phyloP scores from a whole-genome alignment of 2,113 vertebrate genomes.

The Peromyscus californicus region DNA sequence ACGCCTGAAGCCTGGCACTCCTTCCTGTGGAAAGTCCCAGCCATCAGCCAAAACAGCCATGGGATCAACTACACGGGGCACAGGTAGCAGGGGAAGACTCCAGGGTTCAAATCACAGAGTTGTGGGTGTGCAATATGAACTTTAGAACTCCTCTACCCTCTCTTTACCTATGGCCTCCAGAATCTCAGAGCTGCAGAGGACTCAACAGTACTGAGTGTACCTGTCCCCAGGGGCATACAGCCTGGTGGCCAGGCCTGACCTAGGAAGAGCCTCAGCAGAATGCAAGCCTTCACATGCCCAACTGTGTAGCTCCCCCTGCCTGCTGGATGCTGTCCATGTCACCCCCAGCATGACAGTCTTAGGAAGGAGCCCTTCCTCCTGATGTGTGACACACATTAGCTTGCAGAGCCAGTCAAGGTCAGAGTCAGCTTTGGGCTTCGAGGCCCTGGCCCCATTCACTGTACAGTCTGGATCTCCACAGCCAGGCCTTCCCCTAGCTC shows the following conservation, averaged over 20 bases:
- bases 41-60: not conserved
- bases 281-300: not conserved
- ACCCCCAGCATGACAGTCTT: not conserved
- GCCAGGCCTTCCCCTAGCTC: not conserved
- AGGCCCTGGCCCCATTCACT: not conserved
- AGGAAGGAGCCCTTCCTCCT: not conserved
- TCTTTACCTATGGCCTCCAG: too few relatives aligned
- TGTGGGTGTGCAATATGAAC: not conserved
- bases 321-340: not conserved
- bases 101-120: not conserved
- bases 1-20: not conserved
- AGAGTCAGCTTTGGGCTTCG: not conserved
- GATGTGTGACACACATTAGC: not conserved
- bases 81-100: not conserved
- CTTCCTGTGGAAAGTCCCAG: not conserved
- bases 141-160: accelerated
- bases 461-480: not conserved
- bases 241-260: not conserved
- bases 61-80: accelerated
- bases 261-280: not conserved
- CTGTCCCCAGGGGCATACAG: not conserved
- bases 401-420: not conserved
- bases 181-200: not conserved
- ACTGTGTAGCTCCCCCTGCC: not conserved
- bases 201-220: not conserved